These are phyloP conservation scores for Caenorhabditis auriculariae DNA, from an alignment of 2,888 invertebrate genomes.

Conservation along the genomic window DNA sequence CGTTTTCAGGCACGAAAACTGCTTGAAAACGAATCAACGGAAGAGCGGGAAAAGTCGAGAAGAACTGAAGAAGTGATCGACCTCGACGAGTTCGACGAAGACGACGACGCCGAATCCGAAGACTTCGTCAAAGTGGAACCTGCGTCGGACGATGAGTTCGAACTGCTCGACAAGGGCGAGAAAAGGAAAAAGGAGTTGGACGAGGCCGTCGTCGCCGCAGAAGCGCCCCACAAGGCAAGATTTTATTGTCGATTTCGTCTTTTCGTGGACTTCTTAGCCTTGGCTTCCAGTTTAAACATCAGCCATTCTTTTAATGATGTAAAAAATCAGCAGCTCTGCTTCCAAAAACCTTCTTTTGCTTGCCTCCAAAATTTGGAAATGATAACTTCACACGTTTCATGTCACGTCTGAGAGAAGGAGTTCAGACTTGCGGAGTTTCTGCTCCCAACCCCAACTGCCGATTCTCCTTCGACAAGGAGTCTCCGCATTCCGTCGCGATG, in stretches of 20 bases:
- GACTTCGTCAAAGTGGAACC: background rate
- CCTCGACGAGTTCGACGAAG: constrained; percentile 40
- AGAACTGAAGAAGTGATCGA: constrained; percentile 38
- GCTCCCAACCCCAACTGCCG: no score
- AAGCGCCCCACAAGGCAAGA: background rate
- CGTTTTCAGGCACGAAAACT: no score
- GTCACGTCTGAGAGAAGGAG: no score
- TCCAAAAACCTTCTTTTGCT: no score
- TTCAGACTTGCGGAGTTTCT: no score
- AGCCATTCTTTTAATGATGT: no score
- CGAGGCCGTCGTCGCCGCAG: constrained; percentile 4
- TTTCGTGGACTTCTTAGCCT: background rate
- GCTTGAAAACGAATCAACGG: no score
- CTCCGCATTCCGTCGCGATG: constrained; percentile 11
- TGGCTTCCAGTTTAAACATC: background rate
- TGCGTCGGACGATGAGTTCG: constrained; percentile 25
- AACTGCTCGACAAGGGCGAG: constrained; percentile 30
- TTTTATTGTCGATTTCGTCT: background rate
- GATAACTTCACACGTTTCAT: no score
- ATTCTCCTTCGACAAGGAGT: constrained; percentile 29
- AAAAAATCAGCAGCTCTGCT: no score
- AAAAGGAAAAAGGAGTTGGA: constrained; percentile 16
- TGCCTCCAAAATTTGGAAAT: no score
- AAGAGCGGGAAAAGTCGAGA: constrained; percentile 25
- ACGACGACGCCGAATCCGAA: constrained; percentile 37